Percentiles rank a stretch among this genome's conserved stretches.
Evolutionary conservation across 2,113 vertebrate genomes (phyloP).

Genomic region (Zosterops japonicus): DNA sequence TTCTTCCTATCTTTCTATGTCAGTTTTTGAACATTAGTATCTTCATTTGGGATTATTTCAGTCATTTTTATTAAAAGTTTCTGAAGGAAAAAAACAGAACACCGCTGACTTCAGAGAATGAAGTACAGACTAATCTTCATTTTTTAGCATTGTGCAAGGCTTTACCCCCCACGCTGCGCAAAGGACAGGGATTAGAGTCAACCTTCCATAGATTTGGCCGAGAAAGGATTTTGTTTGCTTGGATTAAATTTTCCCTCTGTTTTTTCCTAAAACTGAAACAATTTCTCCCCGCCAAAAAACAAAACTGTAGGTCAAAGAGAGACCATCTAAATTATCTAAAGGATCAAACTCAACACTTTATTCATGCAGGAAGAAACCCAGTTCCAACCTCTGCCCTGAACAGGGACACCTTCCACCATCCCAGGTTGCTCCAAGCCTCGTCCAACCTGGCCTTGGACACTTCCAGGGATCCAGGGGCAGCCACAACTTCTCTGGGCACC

Average conservation of each 20-base stretch:
- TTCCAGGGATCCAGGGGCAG: neutral
- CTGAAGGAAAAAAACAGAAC: neutral
- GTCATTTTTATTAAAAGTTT: neutral
- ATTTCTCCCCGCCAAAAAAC: accelerated
- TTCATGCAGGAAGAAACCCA: neutral
- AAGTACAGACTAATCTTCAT: neutral
- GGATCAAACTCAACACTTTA: neutral
- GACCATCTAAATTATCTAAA: neutral
- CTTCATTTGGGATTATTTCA: neutral
- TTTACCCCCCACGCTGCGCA: neutral
- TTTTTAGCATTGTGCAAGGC: neutral
- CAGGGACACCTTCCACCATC: neutral
- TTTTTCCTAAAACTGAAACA: neutral
- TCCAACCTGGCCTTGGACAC: accelerated
- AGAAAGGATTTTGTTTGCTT: neutral
- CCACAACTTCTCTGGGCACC: neutral
- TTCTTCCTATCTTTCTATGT: neutral
- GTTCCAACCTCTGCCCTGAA: too few relatives aligned
- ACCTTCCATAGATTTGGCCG: neutral
- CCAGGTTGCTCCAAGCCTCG: accelerated
- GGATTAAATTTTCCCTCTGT: neutral
- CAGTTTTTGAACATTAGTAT: neutral
- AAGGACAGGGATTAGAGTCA: neutral
- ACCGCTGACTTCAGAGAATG: neutral
- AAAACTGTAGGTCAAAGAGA: neutral